Conservation (phyloP, 2,888 invertebrate genomes). For the Drosophila flavopinicola region DNA sequence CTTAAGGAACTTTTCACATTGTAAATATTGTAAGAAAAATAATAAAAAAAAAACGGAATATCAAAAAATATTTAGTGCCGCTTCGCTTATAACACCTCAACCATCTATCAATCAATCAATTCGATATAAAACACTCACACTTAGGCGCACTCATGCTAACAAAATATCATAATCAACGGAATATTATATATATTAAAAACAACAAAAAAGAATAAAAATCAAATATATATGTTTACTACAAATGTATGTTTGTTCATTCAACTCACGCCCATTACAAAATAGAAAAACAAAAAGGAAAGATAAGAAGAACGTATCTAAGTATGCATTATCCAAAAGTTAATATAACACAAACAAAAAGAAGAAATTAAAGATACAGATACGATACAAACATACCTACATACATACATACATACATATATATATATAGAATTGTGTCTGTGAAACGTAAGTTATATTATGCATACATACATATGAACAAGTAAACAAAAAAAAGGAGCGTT, state of each 20-base stretch:
- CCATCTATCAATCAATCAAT: slow-evolving; percentile 20
- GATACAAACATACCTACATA: slow-evolving; percentile 32
- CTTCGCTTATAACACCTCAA: slow-evolving; percentile 20
- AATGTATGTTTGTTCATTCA: slow-evolving; percentile 67
- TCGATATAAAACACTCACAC: slow-evolving; percentile 23
- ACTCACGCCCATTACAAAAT: slow-evolving; percentile 60
- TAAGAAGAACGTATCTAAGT: slow-evolving; percentile 39
- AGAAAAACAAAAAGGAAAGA: slow-evolving; percentile 11
- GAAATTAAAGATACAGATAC: slow-evolving; percentile 50
- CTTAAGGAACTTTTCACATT: slow-evolving; percentile 38
- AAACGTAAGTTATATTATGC: slow-evolving; percentile 70
- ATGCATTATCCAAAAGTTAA: slow-evolving; percentile 56
- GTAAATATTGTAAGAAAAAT: slow-evolving; percentile 61
- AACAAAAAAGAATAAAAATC: slow-evolving; percentile 15
- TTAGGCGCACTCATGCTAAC: slow-evolving; percentile 45
- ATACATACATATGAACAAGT: slow-evolving; percentile 44
- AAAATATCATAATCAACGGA: slow-evolving; percentile 48
- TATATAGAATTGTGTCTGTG: slow-evolving; percentile 72
- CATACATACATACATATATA: slow-evolving; percentile 38
- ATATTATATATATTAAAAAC: slow-evolving; percentile 28
- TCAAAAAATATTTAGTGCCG: slow-evolving; percentile 19
- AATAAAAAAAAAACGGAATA: slow-evolving; percentile 4
- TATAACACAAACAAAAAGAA: slow-evolving; percentile 44
- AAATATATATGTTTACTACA: slow-evolving; percentile 47
- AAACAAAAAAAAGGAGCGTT: slow-evolving; percentile 15